Conservation (phyloP, 2,888 invertebrate genomes). For the Agelastica alni region DNA sequence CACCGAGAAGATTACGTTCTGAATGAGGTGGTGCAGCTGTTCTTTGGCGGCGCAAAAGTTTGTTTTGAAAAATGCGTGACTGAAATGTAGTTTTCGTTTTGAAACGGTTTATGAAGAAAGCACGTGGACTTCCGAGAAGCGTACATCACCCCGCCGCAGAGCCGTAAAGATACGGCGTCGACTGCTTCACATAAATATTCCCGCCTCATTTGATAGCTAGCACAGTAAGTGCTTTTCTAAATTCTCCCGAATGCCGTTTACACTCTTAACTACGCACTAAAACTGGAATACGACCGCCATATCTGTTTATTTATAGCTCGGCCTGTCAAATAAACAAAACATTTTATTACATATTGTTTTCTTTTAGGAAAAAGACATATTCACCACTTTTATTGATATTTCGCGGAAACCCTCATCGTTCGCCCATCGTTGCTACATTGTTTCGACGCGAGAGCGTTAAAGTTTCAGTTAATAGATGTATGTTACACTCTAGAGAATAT, state of each 20-base stretch:
- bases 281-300: slow-evolving; percentile 40
- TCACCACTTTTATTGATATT: slow-evolving; percentile 11
- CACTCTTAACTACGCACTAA: slow-evolving; percentile 39
- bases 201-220: slow-evolving; percentile 50
- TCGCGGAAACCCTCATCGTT: no score
- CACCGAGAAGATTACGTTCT: no score
- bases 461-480: no score
- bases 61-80: slow-evolving; percentile 53
- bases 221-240: slow-evolving; percentile 52
- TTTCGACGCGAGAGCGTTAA: no score
- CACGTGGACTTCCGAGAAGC: slow-evolving; percentile 54
- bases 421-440: no score
- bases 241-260: slow-evolving; percentile 49
- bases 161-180: slow-evolving; percentile 54
- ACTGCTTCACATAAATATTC: slow-evolving; percentile 53
- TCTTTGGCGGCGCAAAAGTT: slow-evolving; percentile 45
- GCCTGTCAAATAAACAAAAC: slow-evolving; percentile 33
- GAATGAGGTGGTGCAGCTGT: slow-evolving; percentile 43
- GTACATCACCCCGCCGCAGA: slow-evolving; percentile 48
- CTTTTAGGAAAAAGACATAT: slow-evolving; percentile 19
- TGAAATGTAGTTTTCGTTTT: slow-evolving; percentile 50
- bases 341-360: slow-evolving; percentile 32
- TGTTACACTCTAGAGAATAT: no score
- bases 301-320: slow-evolving; percentile 33
- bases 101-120: slow-evolving; percentile 53